Evolutionary conservation across 2,797 vertebrate genomes (phyloP).

Genomic region (Sparus aurata): DNA sequence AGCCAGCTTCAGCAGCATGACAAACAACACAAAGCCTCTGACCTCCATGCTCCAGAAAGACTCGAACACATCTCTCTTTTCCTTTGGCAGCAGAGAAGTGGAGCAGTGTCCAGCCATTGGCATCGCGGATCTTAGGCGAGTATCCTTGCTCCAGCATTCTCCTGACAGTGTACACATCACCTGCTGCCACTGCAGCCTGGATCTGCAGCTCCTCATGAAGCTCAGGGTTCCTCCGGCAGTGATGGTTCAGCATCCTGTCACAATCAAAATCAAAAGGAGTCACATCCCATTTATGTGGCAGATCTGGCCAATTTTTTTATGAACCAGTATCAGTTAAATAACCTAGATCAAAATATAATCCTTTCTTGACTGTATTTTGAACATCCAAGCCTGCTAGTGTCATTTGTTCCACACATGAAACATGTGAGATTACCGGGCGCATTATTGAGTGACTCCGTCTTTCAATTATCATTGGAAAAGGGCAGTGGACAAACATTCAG

Average conservation of each 20-base stretch:
- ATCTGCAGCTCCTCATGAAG: conserved; percentile 99
- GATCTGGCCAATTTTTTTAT: no score
- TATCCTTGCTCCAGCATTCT: conserved; percentile 99
- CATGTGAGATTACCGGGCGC: no score
- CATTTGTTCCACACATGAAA: not conserved
- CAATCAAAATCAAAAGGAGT: conserved; percentile 44
- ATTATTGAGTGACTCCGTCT: no score
- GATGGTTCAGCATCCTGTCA: conserved; percentile 99
- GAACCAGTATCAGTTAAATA: no score
- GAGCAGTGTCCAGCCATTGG: conserved; percentile 98
- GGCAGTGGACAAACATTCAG: not conserved
- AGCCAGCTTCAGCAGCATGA: not conserved
- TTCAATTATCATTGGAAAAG: no score
- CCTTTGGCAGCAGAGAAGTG: conserved; percentile 98
- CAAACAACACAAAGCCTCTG: conserved; percentile 59
- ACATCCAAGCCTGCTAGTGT: no score
- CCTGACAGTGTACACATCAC: conserved; percentile 96
- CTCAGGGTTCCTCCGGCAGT: conserved; percentile 98
- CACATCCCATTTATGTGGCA: no score
- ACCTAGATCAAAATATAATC: no score
- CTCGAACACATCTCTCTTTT: conserved; percentile 96
- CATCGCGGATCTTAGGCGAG: conserved; percentile 96
- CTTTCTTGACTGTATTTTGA: no score
- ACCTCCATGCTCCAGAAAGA: conserved; percentile 99
- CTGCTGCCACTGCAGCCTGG: conserved; percentile 96